phyloP scores from a whole-genome alignment of 2,797 vertebrate species.

The Diceros bicornis region DNA sequence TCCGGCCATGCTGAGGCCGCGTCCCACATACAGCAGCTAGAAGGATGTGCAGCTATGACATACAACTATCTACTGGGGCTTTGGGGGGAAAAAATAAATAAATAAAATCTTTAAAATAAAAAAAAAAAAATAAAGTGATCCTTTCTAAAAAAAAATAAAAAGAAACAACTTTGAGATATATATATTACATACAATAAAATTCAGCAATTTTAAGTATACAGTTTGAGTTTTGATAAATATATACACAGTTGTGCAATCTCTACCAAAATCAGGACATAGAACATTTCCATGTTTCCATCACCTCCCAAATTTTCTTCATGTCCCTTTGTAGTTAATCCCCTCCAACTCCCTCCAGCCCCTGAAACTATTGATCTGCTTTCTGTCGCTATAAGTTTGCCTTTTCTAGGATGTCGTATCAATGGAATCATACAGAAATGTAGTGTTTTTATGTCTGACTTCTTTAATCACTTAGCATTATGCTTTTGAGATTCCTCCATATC shows the following conservation, averaged over 20 bases:
- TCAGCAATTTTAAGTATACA: not conserved
- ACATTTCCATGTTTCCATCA: not conserved
- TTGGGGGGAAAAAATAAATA: too few species aligned
- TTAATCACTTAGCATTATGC: not conserved
- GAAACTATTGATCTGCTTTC: constrained; percentile 20
- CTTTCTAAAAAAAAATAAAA: too few species aligned
- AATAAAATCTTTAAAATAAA: too few species aligned
- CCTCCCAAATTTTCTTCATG: not conserved
- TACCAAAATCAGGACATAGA: constrained; percentile 10
- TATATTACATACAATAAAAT: not conserved
- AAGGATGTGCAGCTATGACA: too few species aligned
- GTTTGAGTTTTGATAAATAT: constrained; percentile 46
- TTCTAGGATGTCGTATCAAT: not conserved
- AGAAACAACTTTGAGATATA: not conserved
- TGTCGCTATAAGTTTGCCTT: not conserved
- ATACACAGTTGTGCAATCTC: not conserved
- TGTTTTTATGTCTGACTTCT: constrained; percentile 56
- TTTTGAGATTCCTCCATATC: constrained; percentile 32
- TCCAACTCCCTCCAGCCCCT: not conserved
- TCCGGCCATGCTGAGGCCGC: too few species aligned
- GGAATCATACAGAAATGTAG: not conserved
- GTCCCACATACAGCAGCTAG: too few species aligned
- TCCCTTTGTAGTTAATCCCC: not conserved
- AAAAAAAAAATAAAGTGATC: too few species aligned
- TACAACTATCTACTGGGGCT: too few species aligned